Evolutionary conservation across 2,888 invertebrate species (phyloP), one percentile per base, ranked within the genome.

Genomic region (Oscheius sp.): DNA sequence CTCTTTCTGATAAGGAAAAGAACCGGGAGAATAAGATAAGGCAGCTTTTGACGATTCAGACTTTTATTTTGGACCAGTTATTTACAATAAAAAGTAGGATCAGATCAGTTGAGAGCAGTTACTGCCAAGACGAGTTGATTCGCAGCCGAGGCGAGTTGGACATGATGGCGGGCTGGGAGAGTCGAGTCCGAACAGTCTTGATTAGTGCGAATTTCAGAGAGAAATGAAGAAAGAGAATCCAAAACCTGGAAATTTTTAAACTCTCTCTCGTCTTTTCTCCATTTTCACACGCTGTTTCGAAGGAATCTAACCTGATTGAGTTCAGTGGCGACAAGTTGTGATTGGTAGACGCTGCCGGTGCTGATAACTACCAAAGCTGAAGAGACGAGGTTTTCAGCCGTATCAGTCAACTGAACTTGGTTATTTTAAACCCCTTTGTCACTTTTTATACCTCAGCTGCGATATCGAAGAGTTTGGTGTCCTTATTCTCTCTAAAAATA

Each of bases 61-160:
- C 15, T n/a, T 42, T 42, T 42, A 42, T 42, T 42, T 10, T 20
- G 50, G 27, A 52, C 50, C n/a, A 12, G 50, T 23, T 52, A 12
- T 27, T 25, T 52, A 23, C 23, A 25, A n/a, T 29, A 23, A 52
- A 20, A 12, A 48, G n/a, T 48, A 12, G 12, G n/a, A 12, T 3
- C 15, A 1, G 23, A n/a, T 58, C 42, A 61, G n/a, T 61, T 61
- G 29, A 61, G 45, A 27, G 61, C 61, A 42, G 61, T 61, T 3
- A 65, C 53, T 25, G 65, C 65, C 15, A 52, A 39, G 4, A 65
- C 50, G 27, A 65, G 65, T 33, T 65, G 65, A 34, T 65, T 65
- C 8, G 65, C 50, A 25, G 52, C 65, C 4, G 65, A 65, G 33
- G 33, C 20, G 23, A 65, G 65, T 15, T 65, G 65, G 17, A 29